Evolutionary conservation across 2,113 vertebrate species (phyloP).

Genomic region (Myrmophylax atrothorax): DNA sequence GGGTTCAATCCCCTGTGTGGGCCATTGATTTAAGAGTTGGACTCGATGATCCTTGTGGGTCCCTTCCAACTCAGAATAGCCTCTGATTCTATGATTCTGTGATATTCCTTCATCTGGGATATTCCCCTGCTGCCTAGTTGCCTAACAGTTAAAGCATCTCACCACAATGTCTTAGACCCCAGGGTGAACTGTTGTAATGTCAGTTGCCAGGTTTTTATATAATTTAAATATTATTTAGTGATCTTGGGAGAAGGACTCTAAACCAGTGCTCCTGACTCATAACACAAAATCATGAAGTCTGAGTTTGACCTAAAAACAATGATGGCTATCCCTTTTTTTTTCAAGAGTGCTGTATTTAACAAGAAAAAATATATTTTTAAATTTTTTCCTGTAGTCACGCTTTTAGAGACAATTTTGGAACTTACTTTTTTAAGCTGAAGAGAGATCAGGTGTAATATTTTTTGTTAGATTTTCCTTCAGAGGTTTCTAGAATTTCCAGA

Average conservation of each 20-base stretch:
- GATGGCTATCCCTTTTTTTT: not conserved
- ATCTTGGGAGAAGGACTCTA: not conserved
- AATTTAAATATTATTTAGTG: not conserved
- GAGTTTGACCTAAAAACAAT: not conserved
- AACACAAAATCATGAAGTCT: not conserved
- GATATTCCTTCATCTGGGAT: not conserved
- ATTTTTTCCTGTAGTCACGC: not conserved
- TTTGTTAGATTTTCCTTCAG: not conserved
- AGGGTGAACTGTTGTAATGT: not conserved
- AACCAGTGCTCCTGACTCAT: not conserved
- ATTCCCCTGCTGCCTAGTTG: not conserved
- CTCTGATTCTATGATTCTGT: no score
- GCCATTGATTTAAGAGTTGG: no score
- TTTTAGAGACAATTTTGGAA: not conserved
- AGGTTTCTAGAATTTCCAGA: not conserved
- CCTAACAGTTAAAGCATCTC: not conserved
- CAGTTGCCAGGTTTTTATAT: not conserved
- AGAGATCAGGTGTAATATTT: not conserved
- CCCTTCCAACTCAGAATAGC: no score
- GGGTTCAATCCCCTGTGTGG: no score
- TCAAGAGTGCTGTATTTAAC: not conserved
- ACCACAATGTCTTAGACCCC: not conserved
- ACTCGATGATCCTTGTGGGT: no score
- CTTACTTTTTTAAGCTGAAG: not conserved
- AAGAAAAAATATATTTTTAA: not conserved